These are phyloP conservation scores for Xestia xanthographa DNA, from an alignment of 2,888 invertebrate genomes.

Conservation along the genomic window DNA sequence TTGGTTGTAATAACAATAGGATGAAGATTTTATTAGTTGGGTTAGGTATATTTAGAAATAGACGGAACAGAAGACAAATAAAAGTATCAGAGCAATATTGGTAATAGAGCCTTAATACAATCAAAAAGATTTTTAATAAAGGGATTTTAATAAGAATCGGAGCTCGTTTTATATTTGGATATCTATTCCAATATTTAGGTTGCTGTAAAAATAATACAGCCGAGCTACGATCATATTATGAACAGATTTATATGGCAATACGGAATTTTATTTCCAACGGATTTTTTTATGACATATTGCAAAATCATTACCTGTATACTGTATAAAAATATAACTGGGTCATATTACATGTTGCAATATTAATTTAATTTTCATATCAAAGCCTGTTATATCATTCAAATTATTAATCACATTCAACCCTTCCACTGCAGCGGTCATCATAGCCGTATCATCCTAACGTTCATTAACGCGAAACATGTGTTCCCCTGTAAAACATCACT, in stretches of 20 bases:
- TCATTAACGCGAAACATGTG: constrained; percentile 36
- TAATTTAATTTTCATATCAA: background rate
- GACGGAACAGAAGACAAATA: constrained; percentile 5
- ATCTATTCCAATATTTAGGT: constrained; percentile 22
- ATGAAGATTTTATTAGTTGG: constrained; percentile 46
- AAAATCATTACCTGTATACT: constrained; percentile 1
- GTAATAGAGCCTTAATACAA: constrained; percentile 11
- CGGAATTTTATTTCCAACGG: background rate
- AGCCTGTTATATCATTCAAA: background rate
- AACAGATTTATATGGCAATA: constrained; percentile 3
- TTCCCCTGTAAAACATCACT: constrained; percentile 59
- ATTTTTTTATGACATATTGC: constrained; percentile 5
- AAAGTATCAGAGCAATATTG: constrained; percentile 18
- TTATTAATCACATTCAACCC: background rate
- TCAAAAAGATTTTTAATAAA: constrained; percentile 23
- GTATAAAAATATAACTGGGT: background rate
- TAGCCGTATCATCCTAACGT: background rate
- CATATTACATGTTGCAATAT: background rate
- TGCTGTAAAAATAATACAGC: constrained; percentile 7
- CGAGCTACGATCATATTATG: background rate
- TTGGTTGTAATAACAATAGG: constrained; percentile 26
- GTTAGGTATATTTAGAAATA: constrained; percentile 19
- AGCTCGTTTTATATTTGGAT: constrained; percentile 22
- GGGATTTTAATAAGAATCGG: constrained; percentile 9
- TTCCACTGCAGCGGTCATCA: constrained; percentile 5